A percentile compares a stretch with the other conserved stretches of the same genome.
Conservation (phyloP, 2,888 invertebrate species). For the Pseudeuparius sepicola region DNA sequence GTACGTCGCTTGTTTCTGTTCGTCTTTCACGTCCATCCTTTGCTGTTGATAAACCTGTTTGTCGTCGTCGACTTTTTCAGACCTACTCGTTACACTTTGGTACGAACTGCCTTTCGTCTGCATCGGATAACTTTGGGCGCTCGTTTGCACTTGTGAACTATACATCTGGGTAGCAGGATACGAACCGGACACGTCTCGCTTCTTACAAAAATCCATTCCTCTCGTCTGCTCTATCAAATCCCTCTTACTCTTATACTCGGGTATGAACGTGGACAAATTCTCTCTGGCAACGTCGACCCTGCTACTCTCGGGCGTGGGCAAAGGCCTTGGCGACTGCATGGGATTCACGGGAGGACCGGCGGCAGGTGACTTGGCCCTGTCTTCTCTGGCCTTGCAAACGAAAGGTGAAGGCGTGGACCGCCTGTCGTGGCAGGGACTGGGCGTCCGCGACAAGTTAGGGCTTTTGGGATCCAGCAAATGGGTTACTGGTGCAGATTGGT, state of each 20-base stretch:
- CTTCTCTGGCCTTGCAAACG: constrained; percentile 22
- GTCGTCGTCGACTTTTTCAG: constrained; percentile 1
- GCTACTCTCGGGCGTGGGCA: constrained; percentile 29
- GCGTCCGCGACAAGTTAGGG: constrained; percentile 51
- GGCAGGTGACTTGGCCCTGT: constrained; percentile 56
- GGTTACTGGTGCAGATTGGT: constrained; percentile 49
- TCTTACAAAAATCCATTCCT: constrained; percentile 17
- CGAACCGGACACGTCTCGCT: constrained; percentile 8
- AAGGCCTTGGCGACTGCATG: constrained; percentile 37
- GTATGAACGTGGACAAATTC: constrained; percentile 31
- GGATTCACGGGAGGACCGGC: constrained; percentile 62
- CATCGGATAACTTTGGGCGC: constrained; percentile 16
- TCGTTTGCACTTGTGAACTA: constrained; percentile 20
- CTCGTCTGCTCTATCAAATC: constrained; percentile 27
- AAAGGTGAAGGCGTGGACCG: constrained; percentile 36
- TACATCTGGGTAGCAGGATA: constrained; percentile 23
- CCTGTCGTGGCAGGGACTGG: constrained; percentile 46
- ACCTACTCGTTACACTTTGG: not conserved
- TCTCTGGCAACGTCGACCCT: constrained; percentile 31
- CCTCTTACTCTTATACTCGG: constrained; percentile 31
- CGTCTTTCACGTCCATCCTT: constrained; percentile 19
- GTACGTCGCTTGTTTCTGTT: constrained; percentile 19
- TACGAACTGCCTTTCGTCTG: constrained; percentile 8
- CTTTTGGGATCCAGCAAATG: constrained; percentile 52
- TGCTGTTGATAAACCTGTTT: constrained; percentile 13